phyloP scores from a whole-genome alignment of 2,797 vertebrate species.

The Crocidura indochinensis region DNA sequence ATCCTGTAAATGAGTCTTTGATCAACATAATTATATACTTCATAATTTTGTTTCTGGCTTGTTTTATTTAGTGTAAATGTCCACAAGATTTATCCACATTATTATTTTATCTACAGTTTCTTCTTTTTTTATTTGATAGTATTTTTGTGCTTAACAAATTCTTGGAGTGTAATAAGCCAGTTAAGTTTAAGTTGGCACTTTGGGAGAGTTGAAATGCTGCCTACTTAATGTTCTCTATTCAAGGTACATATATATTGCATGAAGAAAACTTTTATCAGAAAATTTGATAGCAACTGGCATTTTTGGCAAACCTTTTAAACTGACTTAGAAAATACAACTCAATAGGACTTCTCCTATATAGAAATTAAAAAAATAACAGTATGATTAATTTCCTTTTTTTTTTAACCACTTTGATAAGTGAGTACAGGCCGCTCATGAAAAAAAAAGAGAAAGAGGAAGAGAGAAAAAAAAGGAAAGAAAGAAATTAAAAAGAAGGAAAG shows the following conservation, averaged over 20 bases:
- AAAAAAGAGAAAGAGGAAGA: too few relatives aligned
- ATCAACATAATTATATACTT: neutral
- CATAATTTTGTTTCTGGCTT: neutral
- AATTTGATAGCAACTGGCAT: constrained; percentile 37
- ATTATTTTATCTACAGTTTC: neutral
- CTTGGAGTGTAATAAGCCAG: constrained; percentile 1
- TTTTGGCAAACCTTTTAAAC: neutral
- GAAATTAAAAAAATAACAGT: neutral
- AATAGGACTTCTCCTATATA: too few relatives aligned
- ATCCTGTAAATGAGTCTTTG: neutral
- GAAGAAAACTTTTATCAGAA: neutral
- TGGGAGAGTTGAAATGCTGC: neutral
- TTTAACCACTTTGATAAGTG: constrained; percentile 55
- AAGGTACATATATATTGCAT: neutral
- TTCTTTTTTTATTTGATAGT: constrained; percentile 24
- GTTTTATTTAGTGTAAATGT: constrained; percentile 23
- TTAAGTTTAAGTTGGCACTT: constrained; percentile 58
- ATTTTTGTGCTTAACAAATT: constrained; percentile 6
- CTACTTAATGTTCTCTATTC: constrained; percentile 25
- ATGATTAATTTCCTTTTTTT: constrained; percentile 54
- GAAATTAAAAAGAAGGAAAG: too few relatives aligned
- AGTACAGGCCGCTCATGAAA: constrained; percentile 65
- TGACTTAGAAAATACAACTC: constrained; percentile 6
- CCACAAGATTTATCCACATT: neutral
- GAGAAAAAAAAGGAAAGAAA: too few relatives aligned